Percentiles rank a stretch among this genome's conserved stretches.
Evolutionary conservation across 2,113 vertebrate species (phyloP).

Genomic region (Dromas ardeola): DNA sequence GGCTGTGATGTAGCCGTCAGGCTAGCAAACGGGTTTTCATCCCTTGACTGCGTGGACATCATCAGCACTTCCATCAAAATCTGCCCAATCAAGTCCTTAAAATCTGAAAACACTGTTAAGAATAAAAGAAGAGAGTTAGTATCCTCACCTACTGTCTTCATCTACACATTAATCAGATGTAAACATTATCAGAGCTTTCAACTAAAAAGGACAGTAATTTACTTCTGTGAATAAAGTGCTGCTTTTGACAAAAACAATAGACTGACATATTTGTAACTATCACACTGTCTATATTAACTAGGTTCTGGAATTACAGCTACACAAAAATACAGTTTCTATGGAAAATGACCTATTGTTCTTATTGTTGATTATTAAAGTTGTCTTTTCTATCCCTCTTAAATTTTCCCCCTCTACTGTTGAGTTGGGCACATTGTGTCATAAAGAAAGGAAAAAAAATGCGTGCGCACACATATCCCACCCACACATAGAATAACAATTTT

Average conservation of each 20-base stretch:
- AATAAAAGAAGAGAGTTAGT: background rate
- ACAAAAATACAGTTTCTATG: background rate
- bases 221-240: background rate
- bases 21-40: conserved; percentile 96
- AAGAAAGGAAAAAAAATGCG: background rate
- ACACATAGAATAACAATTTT: background rate
- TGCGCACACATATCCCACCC: accelerated
- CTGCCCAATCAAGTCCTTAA: conserved; percentile 97
- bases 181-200: background rate
- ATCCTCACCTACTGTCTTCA: background rate
- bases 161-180: background rate
- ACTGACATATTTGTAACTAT: background rate
- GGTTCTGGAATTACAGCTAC: background rate
- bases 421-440: background rate
- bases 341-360: background rate
- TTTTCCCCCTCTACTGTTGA: background rate
- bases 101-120: conserved; percentile 90
- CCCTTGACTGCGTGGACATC: conserved; percentile 93
- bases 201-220: background rate
- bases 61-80: conserved; percentile 99
- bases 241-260: background rate
- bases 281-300: background rate
- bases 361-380: background rate
- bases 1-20: conserved; percentile 96
- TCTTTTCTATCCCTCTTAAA: background rate